Evolutionary conservation across 2,888 invertebrate genomes (phyloP).

Genomic region (Diaperis boleti): DNA sequence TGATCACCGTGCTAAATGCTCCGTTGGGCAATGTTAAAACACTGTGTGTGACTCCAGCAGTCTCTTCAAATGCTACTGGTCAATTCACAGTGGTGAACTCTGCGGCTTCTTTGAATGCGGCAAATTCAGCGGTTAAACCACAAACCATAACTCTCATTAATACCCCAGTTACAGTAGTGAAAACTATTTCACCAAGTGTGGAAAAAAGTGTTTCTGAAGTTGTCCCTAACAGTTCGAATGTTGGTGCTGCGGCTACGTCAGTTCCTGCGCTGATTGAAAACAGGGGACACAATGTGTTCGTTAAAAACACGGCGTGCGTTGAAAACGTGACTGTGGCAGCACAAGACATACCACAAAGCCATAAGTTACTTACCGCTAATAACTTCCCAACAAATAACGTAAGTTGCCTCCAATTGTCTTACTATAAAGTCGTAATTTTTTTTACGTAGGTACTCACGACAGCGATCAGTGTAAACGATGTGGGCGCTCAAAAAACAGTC

Average conservation of each 20-base stretch:
- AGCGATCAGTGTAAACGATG: conserved; percentile 42
- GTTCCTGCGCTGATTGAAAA: conserved; percentile 55
- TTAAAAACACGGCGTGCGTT: conserved; percentile 58
- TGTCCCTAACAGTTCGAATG: conserved; percentile 37
- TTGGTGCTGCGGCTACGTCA: conserved; percentile 38
- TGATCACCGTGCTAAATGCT: conserved; percentile 64
- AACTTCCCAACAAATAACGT: conserved; percentile 62
- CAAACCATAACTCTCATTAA: conserved; percentile 63
- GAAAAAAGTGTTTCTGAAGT: conserved; percentile 39
- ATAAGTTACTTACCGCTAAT: conserved; percentile 62
- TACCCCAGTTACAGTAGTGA: conserved; percentile 63
- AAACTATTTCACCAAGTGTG: conserved; percentile 53
- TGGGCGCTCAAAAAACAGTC: conserved; percentile 54
- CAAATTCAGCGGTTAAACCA: conserved; percentile 58
- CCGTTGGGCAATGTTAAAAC: conserved; percentile 64
- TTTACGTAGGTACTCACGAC: conserved; percentile 49
- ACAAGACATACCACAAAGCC: conserved; percentile 59
- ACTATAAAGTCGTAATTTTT: neutral
- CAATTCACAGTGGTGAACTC: conserved; percentile 64
- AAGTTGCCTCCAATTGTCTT: conserved; percentile 47
- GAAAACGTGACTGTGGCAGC: conserved; percentile 23
- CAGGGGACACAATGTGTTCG: conserved; percentile 64
- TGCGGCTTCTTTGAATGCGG: conserved; percentile 58
- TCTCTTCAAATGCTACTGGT: conserved; percentile 56
- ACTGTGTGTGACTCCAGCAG: conserved; percentile 60